Evolutionary conservation across 1,140 invertebrate species (phyloP), one percentile per base, ranked within the genome.

Genomic region (Dreissena polymorpha): DNA sequence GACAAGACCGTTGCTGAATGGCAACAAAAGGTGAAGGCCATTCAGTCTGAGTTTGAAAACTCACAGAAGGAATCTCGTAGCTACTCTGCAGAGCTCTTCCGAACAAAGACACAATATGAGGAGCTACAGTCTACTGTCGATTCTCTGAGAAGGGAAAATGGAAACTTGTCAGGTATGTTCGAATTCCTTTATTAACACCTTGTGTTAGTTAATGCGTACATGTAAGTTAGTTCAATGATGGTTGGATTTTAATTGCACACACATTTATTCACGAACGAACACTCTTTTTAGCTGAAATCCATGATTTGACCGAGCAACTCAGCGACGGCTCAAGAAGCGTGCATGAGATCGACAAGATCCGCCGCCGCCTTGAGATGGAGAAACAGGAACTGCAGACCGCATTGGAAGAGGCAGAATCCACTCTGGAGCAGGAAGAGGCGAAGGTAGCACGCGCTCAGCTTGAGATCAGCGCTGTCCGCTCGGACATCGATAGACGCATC

Each of bases 1-100:
- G 99, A 99, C 95, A 99, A 99, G 94, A 98, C 99, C 93, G 97
- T 99, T 93, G 96, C 97, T 87, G 99, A 99, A 96, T 99, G 99
- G 99, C 99, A 99, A 94, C 96, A 98, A 94, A 99, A 99, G 95
- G 97, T 98, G 91, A 97, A 99, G 91, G 98, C 99, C 93, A 95
- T 99, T 85, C 97, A 97, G 86, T 96, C 97, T 88, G 99, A 99
- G 94, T 95, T 99, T 72, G 99, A 99, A 93, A 97, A 97, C 89
- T 97, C 97, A 92, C 98, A 99, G 94, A 99, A 99, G 94, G 99
- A 99, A 94, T 98, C 97, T 95, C 96, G 99, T 93, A 99, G 99
- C 95, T 99, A 99, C 95, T 99, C 98, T 92, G 99, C 99, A 86
- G 99, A 99, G 94, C 94, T 99, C 86, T 99, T 99, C 97, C 97